A percentile compares a stretch with the other conserved stretches of the same genome.
Evolutionary conservation across 1,140 invertebrate genomes (phyloP).

Genomic region (Caenorhabditis tropicalis): DNA sequence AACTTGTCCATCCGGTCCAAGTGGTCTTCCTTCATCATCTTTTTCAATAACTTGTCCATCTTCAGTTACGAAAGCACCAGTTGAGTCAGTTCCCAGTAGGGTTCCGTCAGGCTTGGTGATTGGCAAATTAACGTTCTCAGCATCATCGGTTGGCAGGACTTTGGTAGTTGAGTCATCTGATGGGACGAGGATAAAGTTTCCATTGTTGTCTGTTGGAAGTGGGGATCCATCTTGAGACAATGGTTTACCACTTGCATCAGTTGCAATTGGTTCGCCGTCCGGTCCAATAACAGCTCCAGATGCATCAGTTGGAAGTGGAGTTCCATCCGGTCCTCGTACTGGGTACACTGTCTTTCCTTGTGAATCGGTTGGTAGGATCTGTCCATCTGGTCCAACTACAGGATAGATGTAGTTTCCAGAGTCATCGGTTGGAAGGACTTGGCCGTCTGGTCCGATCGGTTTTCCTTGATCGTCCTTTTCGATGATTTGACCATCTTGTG

Average conservation of each 20-base stretch:
- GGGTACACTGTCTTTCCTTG: conserved; percentile 49
- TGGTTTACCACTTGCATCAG: conserved; percentile 24
- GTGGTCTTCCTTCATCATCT: conserved; percentile 43
- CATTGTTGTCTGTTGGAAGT: conserved; percentile 38
- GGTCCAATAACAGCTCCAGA: conserved; percentile 6
- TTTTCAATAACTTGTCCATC: conserved; percentile 24
- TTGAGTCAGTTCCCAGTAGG: conserved; percentile 32
- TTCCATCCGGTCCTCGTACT: conserved; percentile 29
- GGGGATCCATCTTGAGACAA: conserved; percentile 37
- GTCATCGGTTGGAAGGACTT: conserved; percentile 46
- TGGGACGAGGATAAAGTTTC: background rate
- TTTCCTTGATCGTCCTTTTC: conserved; percentile 61
- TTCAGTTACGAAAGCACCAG: background rate
- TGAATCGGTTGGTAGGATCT: conserved; percentile 49
- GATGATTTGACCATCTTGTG: conserved; percentile 57
- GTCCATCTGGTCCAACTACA: background rate
- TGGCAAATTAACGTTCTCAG: conserved; percentile 32
- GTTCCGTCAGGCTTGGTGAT: conserved; percentile 9
- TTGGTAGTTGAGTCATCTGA: background rate
- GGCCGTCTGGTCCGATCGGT: conserved; percentile 40
- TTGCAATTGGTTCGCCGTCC: conserved; percentile 44
- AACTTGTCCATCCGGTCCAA: conserved; percentile 39
- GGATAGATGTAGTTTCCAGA: conserved; percentile 50
- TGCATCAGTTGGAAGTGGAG: background rate
- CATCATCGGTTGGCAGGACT: conserved; percentile 24